These are phyloP conservation scores for Thymelicus acteon DNA, from an alignment of 2,888 invertebrate species.

Conservation along the genomic window DNA sequence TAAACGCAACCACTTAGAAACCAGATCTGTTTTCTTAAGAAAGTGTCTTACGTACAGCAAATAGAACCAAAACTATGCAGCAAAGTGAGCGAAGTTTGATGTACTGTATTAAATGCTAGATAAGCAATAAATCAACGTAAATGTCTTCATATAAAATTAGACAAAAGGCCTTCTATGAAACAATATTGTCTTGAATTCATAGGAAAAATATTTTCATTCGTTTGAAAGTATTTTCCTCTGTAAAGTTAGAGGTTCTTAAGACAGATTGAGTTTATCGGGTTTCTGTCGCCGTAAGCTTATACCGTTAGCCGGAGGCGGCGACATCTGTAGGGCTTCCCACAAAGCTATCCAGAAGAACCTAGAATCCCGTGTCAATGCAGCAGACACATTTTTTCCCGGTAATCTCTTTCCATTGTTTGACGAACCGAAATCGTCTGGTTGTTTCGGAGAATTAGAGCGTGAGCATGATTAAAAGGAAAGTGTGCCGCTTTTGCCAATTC, in stretches of 20 bases:
- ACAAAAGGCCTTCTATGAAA: too few species aligned
- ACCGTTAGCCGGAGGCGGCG: conserved; percentile 55
- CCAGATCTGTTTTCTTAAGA: conserved; percentile 17
- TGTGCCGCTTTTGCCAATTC: conserved; percentile 4
- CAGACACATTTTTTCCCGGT: conserved; percentile 10
- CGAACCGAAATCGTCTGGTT: conserved; percentile 11
- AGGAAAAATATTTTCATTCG: conserved; percentile 8
- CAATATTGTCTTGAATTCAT: background rate
- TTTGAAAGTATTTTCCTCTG: conserved; percentile 4
- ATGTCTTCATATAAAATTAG: too few species aligned
- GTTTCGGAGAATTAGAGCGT: conserved; percentile 14
- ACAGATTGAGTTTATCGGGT: conserved; percentile 51
- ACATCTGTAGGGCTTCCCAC: conserved; percentile 51
- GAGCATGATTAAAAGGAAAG: conserved; percentile 12
- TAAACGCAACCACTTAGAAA: conserved; percentile 12
- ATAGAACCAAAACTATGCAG: conserved; percentile 6
- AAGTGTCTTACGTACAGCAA: conserved; percentile 14
- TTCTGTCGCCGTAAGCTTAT: conserved; percentile 53
- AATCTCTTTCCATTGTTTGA: conserved; percentile 2
- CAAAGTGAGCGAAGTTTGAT: conserved; percentile 14
- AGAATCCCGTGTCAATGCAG: conserved; percentile 29
- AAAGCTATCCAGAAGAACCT: conserved; percentile 34
- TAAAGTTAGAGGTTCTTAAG: conserved; percentile 36
- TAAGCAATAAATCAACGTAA: too few species aligned
- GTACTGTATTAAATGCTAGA: background rate